Base-by-base conservation (phyloP, 2,113 vertebrate species). In the Sylvia atricapilla region DNA sequence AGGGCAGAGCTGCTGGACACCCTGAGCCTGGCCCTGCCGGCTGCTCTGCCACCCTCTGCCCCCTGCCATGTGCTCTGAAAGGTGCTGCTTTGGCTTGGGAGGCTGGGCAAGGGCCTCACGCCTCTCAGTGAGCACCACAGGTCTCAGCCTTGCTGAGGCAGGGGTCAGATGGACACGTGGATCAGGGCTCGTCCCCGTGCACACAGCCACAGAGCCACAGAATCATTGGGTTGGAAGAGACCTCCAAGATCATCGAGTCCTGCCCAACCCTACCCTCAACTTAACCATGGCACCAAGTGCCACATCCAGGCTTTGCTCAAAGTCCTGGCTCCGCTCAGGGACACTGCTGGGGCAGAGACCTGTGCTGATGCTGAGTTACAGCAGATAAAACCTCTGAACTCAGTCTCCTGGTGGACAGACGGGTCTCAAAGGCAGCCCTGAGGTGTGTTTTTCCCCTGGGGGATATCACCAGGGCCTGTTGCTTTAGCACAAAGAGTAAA, bases 111-210 rank as follows among this genome's bases (percentile, higher is more conserved):
- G 30, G 22, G 3, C 9, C 1, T 2, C 0, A 6, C 22, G 8
- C 41, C 6, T 0, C 63, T 44, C 7, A 4, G 37, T 5, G 59
- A 37, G 31, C 47, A 24, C 3, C 16, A 43, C n/a, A 23, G 68
- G 14, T 8, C 24, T 44, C n/a, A 11, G 3, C 35, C 11, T 4
- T 5, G 33, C 15, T 23, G 33, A 70, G 33, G 59, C 31, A 35
- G 31, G 4, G n/a, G 12, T 21, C 10, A 31, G 27, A 10, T 1
- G 10, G 19, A 11, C 33, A 4, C 2, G 0, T 0, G 3, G 41
- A 7, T 19, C 7, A 8, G 58, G 33, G 44, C 23, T 11, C 23
- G 20, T 7, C 60, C 41, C 49, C 49, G 7, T 3, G 5, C 9
- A 3, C 35, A 1, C 2, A 1, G 13, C 28, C 46, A 47, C 46